Evolutionary conservation across 2,113 vertebrate genomes (phyloP), one percentile per base, ranked within the genome.

Genomic region (Zingel zingel): DNA sequence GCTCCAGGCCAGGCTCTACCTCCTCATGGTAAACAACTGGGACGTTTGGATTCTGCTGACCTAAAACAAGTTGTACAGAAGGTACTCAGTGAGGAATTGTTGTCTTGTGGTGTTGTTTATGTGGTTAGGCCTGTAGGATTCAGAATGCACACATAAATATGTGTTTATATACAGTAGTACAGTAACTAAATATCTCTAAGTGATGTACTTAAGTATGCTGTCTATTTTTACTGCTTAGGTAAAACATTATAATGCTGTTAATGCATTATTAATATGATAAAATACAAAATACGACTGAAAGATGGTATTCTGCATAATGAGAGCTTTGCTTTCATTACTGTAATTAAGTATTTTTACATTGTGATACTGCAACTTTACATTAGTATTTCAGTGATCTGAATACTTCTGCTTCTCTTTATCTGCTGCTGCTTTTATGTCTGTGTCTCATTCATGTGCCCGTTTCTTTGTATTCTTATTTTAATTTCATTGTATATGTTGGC

Each of bases 1-100:
- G 79, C 93, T 64, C 95, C 95, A 58, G 96, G 96, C 74, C 97
- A 98, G 69, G 87, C 95, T 11, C 86, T 99, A 19, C 97, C 98
- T 81, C 92, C 96, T 2, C 97, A 99, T 74, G 98, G 98, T 67
- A 97, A 96, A 89, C 96, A 96, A 2, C 96, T 99, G 78, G 97
- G 97, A 61, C 95, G 92, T 66, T 91, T 99, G 57, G 95, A 88
- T 76, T 96, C 96, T 66, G 65, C 88, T 67, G 97, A 98, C 85
- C 91, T 99, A 45, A 97, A 95, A 87, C 96, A 99, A 76, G 91
- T 97, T 78, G 97, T 99, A 90, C 96, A 96, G 89, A 99, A 99
- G 96, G 98, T 99, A 91, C 4, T n/a, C 6, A 45, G 2, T 33
- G 21, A 62, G 78, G 86, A 74, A 48, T 36, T 61, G 39, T 68